These are phyloP conservation scores for Pseudomyrmex sp. DNA, from an alignment of 1,140 invertebrate species.

Conservation along the genomic window DNA sequence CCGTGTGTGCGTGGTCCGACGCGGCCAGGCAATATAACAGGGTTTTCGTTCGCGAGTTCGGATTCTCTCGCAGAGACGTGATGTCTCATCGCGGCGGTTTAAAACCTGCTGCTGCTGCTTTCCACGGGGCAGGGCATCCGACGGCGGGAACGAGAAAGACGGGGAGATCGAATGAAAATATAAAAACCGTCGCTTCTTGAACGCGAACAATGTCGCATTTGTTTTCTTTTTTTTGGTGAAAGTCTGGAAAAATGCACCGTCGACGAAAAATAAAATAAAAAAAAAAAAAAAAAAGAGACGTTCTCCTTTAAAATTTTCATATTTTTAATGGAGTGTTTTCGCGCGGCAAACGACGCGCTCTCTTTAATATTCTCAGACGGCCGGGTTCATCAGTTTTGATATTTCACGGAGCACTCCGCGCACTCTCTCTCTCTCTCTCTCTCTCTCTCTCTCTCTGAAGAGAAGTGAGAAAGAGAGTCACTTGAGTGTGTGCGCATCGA, in stretches of 20 bases:
- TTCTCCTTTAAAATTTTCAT: neutral
- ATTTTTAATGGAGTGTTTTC: no score
- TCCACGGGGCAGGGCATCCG: no score
- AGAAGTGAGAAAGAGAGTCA: neutral
- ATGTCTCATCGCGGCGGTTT: neutral
- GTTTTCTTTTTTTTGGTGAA: no score
- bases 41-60: constrained; percentile 21
- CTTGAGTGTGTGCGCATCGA: neutral
- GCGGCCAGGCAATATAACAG: constrained; percentile 44
- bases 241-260: no score
- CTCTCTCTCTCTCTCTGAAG: no score
- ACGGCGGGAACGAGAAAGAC: constrained; percentile 17
- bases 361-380: constrained; percentile 4
- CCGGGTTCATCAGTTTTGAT: constrained; percentile 16
- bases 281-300: no score
- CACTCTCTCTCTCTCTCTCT: no score
- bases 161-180: neutral
- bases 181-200: neutral
- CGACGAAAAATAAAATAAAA: no score
- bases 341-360: neutral
- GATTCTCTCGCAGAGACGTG: constrained; percentile 33
- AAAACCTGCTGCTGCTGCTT: neutral
- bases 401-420: constrained; percentile 4
- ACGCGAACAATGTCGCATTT: no score
- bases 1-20: constrained; percentile 1